Percentiles rank a stretch among this genome's conserved stretches.
phyloP scores from a whole-genome alignment of 2,888 invertebrate species.

The Sisyra terminalis region DNA sequence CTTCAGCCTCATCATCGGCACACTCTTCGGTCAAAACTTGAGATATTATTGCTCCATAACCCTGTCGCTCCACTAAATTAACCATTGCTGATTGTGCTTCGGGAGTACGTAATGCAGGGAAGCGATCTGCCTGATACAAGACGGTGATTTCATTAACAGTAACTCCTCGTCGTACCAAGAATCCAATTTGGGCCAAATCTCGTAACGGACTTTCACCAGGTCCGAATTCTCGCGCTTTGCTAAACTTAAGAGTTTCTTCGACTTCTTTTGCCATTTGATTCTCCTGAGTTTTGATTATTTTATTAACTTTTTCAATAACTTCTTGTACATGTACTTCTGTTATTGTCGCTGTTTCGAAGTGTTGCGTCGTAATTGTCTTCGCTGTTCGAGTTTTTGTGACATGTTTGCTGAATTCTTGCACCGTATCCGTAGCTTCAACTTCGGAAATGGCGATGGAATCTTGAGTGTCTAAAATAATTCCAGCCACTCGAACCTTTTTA shows the following conservation, averaged over 20 bases:
- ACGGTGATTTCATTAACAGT: slow-evolving; percentile 60
- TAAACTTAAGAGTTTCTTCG: slow-evolving; percentile 52
- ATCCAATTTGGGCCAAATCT: slow-evolving; percentile 70
- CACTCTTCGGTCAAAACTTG: slow-evolving; percentile 70
- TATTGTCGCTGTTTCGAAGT: slow-evolving; percentile 11
- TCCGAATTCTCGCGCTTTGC: slow-evolving; percentile 64
- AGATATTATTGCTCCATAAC: slow-evolving; percentile 63
- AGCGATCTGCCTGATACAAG: slow-evolving; percentile 60
- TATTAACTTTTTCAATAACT: slow-evolving; percentile 36
- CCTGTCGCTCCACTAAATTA: slow-evolving; percentile 67
- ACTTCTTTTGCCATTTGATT: slow-evolving; percentile 54
- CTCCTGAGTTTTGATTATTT: slow-evolving; percentile 34
- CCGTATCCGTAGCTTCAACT: slow-evolving; percentile 35
- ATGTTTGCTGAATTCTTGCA: slow-evolving; percentile 19
- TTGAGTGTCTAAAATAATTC: slow-evolving; percentile 33
- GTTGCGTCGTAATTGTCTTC: slow-evolving; percentile 5
- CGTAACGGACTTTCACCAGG: slow-evolving; percentile 61
- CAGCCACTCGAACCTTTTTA: slow-evolving; percentile 21
- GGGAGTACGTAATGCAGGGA: slow-evolving; percentile 62
- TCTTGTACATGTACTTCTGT: slow-evolving; percentile 17
- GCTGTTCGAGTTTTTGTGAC: slow-evolving; percentile 12
- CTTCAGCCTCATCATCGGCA: slow-evolving; percentile 54
- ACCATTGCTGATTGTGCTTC: slow-evolving; percentile 75
- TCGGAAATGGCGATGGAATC: slow-evolving; percentile 41
- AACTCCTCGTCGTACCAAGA: slow-evolving; percentile 58